phyloP scores from a whole-genome alignment of 2,797 vertebrate species.

The Petrocephalus sullivani region DNA sequence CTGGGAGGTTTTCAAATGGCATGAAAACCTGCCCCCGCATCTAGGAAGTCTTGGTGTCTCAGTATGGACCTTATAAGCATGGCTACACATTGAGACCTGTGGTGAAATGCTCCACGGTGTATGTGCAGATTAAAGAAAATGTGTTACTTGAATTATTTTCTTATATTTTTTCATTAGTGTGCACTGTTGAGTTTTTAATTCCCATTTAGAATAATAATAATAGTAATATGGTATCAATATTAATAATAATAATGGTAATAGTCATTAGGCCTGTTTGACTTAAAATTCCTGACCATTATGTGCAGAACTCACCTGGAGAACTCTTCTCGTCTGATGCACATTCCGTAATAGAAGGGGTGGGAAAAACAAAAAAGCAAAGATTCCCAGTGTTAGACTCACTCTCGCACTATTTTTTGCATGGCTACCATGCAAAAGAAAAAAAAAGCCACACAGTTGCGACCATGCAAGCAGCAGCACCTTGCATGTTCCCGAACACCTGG shows the following conservation, averaged over 20 bases:
- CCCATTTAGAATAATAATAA: not conserved
- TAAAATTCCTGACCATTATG: not conserved
- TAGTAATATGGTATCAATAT: not conserved
- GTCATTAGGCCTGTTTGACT: not conserved
- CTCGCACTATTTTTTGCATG: constrained; percentile 76
- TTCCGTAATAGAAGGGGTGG: constrained; percentile 51
- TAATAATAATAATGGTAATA: not conserved
- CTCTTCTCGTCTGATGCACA: constrained; percentile 76
- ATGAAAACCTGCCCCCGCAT: constrained; percentile 57
- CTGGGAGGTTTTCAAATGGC: constrained; percentile 58
- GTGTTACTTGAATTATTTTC: not conserved
- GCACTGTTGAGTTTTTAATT: not conserved
- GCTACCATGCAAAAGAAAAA: constrained; percentile 77
- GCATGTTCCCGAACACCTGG: constrained; percentile 63
- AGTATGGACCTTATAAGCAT: not conserved
- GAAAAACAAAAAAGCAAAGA: constrained; percentile 54
- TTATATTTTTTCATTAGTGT: not conserved
- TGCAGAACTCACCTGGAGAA: constrained; percentile 84
- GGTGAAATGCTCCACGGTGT: not conserved
- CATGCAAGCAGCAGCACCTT: constrained; percentile 78
- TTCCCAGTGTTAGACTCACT: constrained; percentile 72
- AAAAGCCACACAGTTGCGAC: constrained; percentile 49
- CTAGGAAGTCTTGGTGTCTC: constrained; percentile 11
- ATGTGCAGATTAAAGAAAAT: not conserved
- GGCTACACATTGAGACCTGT: not conserved